Conservation (phyloP, 2,888 invertebrate genomes). For the Coleophora flavipennella region DNA sequence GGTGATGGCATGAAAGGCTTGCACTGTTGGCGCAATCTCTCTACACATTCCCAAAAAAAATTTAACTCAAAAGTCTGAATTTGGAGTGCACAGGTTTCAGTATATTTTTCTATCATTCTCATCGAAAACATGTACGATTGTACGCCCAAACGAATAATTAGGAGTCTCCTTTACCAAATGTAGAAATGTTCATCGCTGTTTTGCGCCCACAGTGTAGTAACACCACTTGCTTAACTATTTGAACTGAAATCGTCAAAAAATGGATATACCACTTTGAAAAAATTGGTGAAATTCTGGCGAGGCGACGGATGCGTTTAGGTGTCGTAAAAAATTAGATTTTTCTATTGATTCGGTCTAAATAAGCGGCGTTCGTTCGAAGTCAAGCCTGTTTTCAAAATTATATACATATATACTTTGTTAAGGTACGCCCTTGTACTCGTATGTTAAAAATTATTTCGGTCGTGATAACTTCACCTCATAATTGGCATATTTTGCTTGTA, state of each 20-base stretch:
- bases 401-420: no score
- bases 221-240: conserved; percentile 34
- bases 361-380: conserved; percentile 61
- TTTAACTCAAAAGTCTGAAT: no score
- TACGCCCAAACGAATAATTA: background rate
- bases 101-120: no score
- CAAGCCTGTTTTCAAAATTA: no score
- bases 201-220: conserved; percentile 47
- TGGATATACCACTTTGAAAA: conserved; percentile 1
- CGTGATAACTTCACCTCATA: no score
- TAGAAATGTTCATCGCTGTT: background rate
- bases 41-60: conserved; percentile 3
- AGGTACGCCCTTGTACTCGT: no score
- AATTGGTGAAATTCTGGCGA: conserved; percentile 18
- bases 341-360: conserved; percentile 4
- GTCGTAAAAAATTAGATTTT: background rate
- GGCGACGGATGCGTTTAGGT: conserved; percentile 67
- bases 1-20: conserved; percentile 51
- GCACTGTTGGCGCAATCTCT: conserved; percentile 44
- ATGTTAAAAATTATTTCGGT: no score
- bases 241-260: conserved; percentile 1
- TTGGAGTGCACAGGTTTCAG: background rate
- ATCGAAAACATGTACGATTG: no score
- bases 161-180: background rate
- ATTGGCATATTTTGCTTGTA: no score